Evolutionary conservation across 2,888 invertebrate genomes (phyloP), one percentile per base, ranked within the genome.

Genomic region (Phengaris arion): DNA sequence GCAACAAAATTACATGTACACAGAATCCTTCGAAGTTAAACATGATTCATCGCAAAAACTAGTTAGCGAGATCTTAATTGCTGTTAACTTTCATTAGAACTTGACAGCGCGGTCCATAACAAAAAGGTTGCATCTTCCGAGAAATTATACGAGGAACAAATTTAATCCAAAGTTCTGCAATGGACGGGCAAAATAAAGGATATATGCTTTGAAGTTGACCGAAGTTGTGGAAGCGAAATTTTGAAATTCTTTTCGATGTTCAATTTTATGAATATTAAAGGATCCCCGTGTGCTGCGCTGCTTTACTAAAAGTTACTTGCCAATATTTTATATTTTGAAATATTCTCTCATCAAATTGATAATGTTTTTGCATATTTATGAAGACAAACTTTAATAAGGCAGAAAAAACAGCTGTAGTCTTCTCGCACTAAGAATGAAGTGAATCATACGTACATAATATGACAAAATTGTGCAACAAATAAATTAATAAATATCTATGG

Each of bases 251-350:
- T 51, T 48, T 15, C 69, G 69, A 69, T 69, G 51, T 70, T 70
- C 70, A 70, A 70, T 70, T 51, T 48, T 70, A 48, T n/a, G 51
- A 70, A 70, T 15, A 70, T 70, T 70, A 70, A 70, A 70, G n/a
- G 51, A 8, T 51, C 15, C 15, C 70, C 22, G 51, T 51, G 10
- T 70, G 70, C 51, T 15, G 70, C n/a, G 70, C 9, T 51, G 22
- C 22, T 70, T 22, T 51, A 70, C 22, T 70, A 70, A 70, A 48
- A 70, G 70, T 70, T 51, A 12, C n/a, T 48, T 51, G 51, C 10
- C 51, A 15, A 51, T 51, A 70, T 48, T 64, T 64, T 64, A 64
- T 64, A 45, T 64, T 35, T 45, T 64, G 15, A 35, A 64, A 64
- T 6, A 35, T 64, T 9, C 35, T 64, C 35, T 64, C 64, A 64